These are phyloP conservation scores for Oncorhynchus kisutch DNA, from an alignment of 2,113 vertebrate genomes.

Conservation along the genomic window DNA sequence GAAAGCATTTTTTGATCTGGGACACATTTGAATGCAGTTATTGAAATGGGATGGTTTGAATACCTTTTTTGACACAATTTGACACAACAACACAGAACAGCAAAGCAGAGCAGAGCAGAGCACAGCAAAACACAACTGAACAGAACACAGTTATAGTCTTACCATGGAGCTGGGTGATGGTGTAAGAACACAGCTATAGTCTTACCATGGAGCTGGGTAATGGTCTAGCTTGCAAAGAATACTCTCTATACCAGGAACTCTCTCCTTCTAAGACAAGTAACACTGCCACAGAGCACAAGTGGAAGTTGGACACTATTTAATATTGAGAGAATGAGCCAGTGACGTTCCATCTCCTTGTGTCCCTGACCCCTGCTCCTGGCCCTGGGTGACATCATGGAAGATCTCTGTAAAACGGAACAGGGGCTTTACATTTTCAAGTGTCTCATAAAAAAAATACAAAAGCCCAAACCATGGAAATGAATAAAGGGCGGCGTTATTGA, in stretches of 20 bases:
- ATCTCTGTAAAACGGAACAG: constrained; percentile 50
- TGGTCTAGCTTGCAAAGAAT: not conserved
- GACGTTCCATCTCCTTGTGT: no score
- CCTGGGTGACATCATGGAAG: constrained; percentile 69
- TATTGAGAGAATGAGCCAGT: no score
- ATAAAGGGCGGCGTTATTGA: constrained; percentile 36
- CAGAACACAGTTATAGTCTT: no score
- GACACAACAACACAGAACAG: not conserved
- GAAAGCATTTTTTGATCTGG: not conserved
- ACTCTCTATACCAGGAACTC: not conserved
- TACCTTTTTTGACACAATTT: not conserved
- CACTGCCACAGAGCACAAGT: no score
- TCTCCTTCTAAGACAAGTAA: not conserved
- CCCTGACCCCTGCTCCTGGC: constrained; percentile 61
- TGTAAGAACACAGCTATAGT: no score
- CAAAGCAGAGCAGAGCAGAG: not conserved
- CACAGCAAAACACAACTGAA: no score
- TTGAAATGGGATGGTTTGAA: not conserved
- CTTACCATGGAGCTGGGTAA: no score
- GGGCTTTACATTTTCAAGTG: constrained; percentile 61
- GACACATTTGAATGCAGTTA: not conserved
- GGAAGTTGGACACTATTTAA: no score
- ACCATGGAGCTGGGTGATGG: no score
- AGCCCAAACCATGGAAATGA: constrained; percentile 63
- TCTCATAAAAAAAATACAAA: constrained; percentile 70